Conservation (phyloP, 2,797 vertebrate species). For the Saxicola maurus region DNA sequence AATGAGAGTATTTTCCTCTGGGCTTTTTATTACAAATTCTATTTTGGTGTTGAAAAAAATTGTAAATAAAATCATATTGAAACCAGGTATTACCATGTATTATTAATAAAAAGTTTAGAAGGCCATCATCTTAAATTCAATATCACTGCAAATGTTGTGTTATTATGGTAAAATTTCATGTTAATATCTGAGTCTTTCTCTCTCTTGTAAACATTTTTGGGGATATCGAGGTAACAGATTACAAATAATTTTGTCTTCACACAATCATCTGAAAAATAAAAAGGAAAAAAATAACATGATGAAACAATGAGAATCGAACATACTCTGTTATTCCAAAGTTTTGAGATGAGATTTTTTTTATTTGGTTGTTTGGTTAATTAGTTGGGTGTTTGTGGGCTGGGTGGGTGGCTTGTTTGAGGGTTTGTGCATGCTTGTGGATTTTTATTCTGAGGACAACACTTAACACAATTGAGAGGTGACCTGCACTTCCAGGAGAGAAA, state of each 20-base stretch:
- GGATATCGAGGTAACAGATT: background rate
- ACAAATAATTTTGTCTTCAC: background rate
- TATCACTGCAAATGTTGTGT: background rate
- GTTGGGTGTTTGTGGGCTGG: background rate
- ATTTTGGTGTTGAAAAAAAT: background rate
- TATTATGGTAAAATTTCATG: background rate
- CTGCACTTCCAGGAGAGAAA: background rate
- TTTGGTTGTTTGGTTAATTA: background rate
- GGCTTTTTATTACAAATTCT: background rate
- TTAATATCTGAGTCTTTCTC: background rate
- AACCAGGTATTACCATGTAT: background rate
- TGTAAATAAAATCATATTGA: background rate
- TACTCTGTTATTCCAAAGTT: background rate
- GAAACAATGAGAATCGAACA: background rate
- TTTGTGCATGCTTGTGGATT: background rate
- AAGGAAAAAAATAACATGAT: background rate
- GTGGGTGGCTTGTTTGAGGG: background rate
- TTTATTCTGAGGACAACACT: fast-evolving
- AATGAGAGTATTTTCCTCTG: background rate
- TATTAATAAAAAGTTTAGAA: background rate
- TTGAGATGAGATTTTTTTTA: fast-evolving
- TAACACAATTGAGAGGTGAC: background rate
- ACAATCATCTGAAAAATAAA: background rate
- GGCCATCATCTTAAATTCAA: background rate
- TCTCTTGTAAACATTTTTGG: background rate